Conservation (phyloP, 2,888 invertebrate species). For the Nudaria mundana region DNA sequence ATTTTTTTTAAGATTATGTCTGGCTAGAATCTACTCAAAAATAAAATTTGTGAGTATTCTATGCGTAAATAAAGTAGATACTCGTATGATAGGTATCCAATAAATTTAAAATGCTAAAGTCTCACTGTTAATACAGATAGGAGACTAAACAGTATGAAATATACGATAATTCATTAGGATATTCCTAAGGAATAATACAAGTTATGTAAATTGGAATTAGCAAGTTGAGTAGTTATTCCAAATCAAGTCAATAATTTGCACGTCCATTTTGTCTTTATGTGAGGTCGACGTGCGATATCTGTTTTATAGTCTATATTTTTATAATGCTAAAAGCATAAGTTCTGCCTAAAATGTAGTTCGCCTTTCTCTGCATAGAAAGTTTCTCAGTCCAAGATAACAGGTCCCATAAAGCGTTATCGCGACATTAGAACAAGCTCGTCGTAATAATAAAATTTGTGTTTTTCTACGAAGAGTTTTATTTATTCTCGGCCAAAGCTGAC, state of each 20-base stretch:
- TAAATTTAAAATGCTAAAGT: conserved; percentile 57
- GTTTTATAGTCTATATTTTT: conserved; percentile 10
- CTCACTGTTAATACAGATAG: conserved; percentile 57
- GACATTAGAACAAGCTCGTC: conserved; percentile 55
- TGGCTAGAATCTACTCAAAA: conserved; percentile 22
- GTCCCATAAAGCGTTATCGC: conserved; percentile 74
- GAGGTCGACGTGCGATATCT: conserved; percentile 7
- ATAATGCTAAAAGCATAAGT: conserved; percentile 15
- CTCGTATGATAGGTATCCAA: conserved; percentile 36
- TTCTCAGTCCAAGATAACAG: conserved; percentile 65
- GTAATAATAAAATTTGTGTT: conserved; percentile 73
- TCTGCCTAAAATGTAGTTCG: no score
- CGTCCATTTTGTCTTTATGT: conserved; percentile 13
- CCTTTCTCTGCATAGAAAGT: conserved; percentile 50
- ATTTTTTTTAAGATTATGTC: conserved; percentile 14
- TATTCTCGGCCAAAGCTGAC: conserved; percentile 69
- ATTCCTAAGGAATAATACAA: conserved; percentile 24
- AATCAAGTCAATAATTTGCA: conserved; percentile 14
- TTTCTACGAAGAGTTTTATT: conserved; percentile 76
- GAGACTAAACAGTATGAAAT: conserved; percentile 47
- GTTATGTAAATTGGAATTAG: conserved; percentile 48
- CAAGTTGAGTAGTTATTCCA: conserved; percentile 13
- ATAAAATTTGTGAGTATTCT: no score
- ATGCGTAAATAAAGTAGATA: no score
- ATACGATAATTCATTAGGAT: conserved; percentile 40